These are phyloP conservation scores for Melipona quadrifasciata DNA, from an alignment of 1,140 invertebrate genomes.

Conservation along the genomic window DNA sequence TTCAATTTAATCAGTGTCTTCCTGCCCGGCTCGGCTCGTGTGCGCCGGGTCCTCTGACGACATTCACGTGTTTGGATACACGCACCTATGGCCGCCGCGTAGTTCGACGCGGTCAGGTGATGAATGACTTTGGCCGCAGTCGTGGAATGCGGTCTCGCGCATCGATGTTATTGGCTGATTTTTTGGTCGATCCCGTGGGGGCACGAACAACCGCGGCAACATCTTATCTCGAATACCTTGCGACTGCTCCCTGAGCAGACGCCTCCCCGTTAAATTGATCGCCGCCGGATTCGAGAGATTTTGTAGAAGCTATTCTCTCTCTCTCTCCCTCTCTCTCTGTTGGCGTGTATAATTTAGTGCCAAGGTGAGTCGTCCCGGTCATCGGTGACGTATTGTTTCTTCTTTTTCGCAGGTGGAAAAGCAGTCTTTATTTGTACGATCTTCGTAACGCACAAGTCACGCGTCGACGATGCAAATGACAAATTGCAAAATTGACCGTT, in stretches of 20 bases:
- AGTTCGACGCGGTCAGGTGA: conserved; percentile 63
- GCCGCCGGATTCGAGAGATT: neutral
- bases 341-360: neutral
- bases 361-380: neutral
- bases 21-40: conserved; percentile 62
- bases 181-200: conserved; percentile 53
- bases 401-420: too few relatives aligned
- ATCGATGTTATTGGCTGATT: conserved; percentile 75
- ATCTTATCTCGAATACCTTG: conserved; percentile 33
- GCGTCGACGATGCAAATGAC: neutral
- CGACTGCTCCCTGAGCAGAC: neutral
- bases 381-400: neutral
- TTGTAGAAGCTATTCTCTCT: neutral
- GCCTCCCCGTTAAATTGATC: neutral
- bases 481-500: neutral
- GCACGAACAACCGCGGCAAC: conserved; percentile 43
- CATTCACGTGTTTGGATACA: conserved; percentile 45
- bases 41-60: conserved; percentile 33
- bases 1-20: conserved; percentile 83
- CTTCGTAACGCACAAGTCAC: neutral
- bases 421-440: too few relatives aligned
- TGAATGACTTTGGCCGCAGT: conserved; percentile 73
- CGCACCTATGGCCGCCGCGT: conserved; percentile 46
- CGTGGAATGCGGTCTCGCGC: conserved; percentile 73
- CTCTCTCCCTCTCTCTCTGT: neutral